phyloP scores from a whole-genome alignment of 2,113 vertebrate species.

The Columba janthina region DNA sequence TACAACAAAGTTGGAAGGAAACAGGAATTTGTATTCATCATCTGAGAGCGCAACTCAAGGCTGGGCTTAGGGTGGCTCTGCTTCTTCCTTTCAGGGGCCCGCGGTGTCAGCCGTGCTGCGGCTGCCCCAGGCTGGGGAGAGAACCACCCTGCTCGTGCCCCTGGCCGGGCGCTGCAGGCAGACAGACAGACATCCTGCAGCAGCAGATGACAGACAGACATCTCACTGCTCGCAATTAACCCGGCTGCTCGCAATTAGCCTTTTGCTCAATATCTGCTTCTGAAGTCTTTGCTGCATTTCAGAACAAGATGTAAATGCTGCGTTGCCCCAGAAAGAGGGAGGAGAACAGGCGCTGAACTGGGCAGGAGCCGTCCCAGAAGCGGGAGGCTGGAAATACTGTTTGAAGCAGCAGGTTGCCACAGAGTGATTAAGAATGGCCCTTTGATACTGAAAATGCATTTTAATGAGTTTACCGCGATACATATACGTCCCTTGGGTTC shows the following conservation, averaged over 20 bases:
- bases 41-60: not conserved
- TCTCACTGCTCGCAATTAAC: fast-evolving
- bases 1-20: not conserved
- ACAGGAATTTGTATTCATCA: not conserved
- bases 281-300: not conserved
- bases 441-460: conserved; percentile 2
- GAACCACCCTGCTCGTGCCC: no score
- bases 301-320: not conserved
- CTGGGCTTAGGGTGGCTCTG: not conserved
- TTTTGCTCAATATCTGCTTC: not conserved
- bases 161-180: fast-evolving
- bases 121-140: no score
- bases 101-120: no score
- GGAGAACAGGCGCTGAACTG: not conserved
- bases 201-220: not conserved
- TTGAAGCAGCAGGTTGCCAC: not conserved
- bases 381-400: not conserved
- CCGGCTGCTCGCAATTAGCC: fast-evolving
- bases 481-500: not conserved
- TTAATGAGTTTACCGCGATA: conserved; percentile 1
- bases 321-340: not conserved
- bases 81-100: not conserved
- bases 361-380: not conserved
- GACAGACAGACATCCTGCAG: not conserved
- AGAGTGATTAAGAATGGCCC: not conserved